A percentile compares a stretch with the other conserved stretches of the same genome.
phyloP scores from a whole-genome alignment of 1,140 invertebrate species.

The Cydia pomonella region DNA sequence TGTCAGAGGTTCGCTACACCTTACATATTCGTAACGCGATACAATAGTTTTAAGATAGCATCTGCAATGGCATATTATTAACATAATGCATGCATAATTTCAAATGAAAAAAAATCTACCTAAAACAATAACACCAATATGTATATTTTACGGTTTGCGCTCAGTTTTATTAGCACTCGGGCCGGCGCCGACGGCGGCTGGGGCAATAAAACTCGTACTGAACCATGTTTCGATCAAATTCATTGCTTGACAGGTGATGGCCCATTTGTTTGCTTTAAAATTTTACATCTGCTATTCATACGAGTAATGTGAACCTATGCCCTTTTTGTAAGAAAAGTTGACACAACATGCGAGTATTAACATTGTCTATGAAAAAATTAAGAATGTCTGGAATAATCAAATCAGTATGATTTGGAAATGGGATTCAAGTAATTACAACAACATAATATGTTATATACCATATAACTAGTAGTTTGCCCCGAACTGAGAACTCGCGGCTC shows the following conservation, averaged over 20 bases:
- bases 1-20: no score
- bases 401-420: no score
- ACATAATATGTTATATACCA: no score
- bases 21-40: no score
- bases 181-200: constrained; percentile 2
- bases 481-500: no score
- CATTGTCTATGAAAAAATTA: neutral
- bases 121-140: no score
- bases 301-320: neutral
- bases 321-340: neutral
- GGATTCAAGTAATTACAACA: no score
- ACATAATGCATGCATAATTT: no score
- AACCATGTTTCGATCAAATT: neutral
- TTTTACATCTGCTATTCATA: neutral
- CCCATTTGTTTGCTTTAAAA: neutral
- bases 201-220: neutral
- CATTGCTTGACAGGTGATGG: constrained; percentile 2
- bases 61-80: no score
- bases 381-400: neutral
- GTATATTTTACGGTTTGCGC: neutral
- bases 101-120: no score
- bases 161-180: neutral
- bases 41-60: no score
- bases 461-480: no score
- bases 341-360: neutral